Base-by-base conservation (phyloP, 1,140 invertebrate genomes). In the Heliothis subflexa region DNA sequence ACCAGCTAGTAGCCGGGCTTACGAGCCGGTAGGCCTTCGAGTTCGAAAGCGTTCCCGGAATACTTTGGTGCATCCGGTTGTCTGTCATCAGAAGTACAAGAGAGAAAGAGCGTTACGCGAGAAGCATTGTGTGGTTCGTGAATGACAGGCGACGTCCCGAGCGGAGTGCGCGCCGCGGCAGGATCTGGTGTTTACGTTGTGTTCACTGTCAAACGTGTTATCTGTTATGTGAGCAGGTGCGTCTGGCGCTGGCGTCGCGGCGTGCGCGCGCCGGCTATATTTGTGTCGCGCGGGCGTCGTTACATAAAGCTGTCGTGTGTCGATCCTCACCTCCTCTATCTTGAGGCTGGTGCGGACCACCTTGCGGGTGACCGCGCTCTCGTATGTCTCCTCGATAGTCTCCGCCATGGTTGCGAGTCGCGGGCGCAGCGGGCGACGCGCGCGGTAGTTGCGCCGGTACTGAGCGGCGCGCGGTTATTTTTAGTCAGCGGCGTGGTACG, bases 321-420 rank as follows among this genome's bases (percentile, higher is more conserved):
- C 78, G 83, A 82, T 88, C 88, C 95, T 95, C 95, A 96, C 96
- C 95, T 96, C 96, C 94, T 96, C 95, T 91, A 96, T 96, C 89
- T 95, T 96, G 89, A 96, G 96, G 93, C 95, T 96, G 84, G 95
- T 96, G 89, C 95, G 95, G 78, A 96, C 94, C 87, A 95, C 95
- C 92, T 96, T 96, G 83, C 96, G 95, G 80, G 95, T 96, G 86
- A 95, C 95, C 81, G 95, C 95, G 85, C 86, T 93, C 93, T 96
- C 96, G 90, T 95, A 95, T 75, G 91, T 90, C 86, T 95, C 95
- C 88, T 95, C 95, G 89, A 95, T 95, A 78, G 95, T 95, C 92
- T 95, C 94, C 93, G 94, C 94, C 94, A 95, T 95, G 92, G 91
- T 90, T 89, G 87, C 86, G 87, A 86, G 79, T 83, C 91, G 89